Evolutionary conservation across 2,888 invertebrate species (phyloP).

Genomic region (Toxonevra muliebris): DNA sequence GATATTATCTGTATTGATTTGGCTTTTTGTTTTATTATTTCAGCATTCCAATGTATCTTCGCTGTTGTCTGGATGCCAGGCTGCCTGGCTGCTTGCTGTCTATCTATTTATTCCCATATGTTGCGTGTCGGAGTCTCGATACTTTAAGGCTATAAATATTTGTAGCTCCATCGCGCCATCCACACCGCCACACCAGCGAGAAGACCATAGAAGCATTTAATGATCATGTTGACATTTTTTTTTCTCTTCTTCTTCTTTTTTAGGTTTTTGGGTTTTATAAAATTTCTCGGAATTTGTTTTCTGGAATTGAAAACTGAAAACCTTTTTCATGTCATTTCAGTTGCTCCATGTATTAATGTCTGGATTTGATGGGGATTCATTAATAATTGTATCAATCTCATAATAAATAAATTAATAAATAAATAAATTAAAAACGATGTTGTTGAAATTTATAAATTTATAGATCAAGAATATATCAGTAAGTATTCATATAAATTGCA

Average conservation of each 20-base stretch:
- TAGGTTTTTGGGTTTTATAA: conserved; percentile 5
- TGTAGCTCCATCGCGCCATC: conserved; percentile 32
- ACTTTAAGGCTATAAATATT: conserved; percentile 47
- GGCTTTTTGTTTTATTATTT: conserved; percentile 34
- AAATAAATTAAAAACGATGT: too few species aligned
- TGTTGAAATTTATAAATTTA: too few species aligned
- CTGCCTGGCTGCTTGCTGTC: conserved; percentile 27
- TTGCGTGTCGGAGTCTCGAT: too few species aligned
- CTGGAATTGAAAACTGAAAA: conserved; percentile 41
- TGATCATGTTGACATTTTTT: conserved; percentile 58
- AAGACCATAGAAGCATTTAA: conserved; percentile 37
- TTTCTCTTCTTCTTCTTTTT: conserved; percentile 27
- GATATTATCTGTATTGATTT: conserved; percentile 56
- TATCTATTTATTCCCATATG: conserved; percentile 18
- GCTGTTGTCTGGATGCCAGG: background rate
- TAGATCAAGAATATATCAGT: too few species aligned
- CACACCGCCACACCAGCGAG: too few species aligned
- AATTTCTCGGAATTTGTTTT: conserved; percentile 21
- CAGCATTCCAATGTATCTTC: conserved; percentile 36
- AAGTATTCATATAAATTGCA: too few species aligned
- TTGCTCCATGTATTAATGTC: background rate
- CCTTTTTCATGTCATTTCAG: conserved; percentile 41
- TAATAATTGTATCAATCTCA: conserved; percentile 46
- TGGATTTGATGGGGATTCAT: conserved; percentile 47
- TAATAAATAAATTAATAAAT: background rate